These are phyloP conservation scores for Colossoma macropomum DNA, from an alignment of 2,113 vertebrate genomes.

Conservation along the genomic window DNA sequence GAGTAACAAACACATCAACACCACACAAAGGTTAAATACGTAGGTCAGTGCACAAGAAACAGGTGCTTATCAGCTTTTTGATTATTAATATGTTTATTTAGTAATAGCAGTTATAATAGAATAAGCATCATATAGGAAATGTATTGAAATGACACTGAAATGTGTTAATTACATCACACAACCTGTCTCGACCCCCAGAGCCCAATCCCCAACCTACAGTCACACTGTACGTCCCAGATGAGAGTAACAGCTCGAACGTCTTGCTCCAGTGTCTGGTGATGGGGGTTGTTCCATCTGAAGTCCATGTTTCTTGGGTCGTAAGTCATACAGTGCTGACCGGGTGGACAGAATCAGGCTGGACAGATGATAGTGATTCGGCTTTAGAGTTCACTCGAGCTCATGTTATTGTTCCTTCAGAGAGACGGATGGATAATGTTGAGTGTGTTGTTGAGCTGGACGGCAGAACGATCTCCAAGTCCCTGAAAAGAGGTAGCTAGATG, in stretches of 20 bases:
- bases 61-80: too few relatives aligned
- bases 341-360: slow-evolving; percentile 35
- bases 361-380: neutral
- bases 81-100: too few relatives aligned
- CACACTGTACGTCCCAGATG: neutral
- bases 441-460: slow-evolving; percentile 30
- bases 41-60: too few relatives aligned
- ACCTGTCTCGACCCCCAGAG: neutral
- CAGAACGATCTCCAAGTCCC: neutral
- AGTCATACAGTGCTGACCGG: neutral
- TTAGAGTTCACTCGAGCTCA: slow-evolving; percentile 15
- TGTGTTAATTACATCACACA: neutral
- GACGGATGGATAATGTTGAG: neutral
- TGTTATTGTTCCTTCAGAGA: slow-evolving; percentile 1
- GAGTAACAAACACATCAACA: too few relatives aligned
- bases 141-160: neutral
- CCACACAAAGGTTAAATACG: too few relatives aligned
- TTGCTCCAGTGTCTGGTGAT: slow-evolving; percentile 38
- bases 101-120: too few relatives aligned
- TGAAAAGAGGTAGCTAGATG: neutral
- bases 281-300: neutral
- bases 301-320: slow-evolving; percentile 6
- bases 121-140: too few relatives aligned
- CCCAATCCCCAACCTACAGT: neutral
- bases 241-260: neutral